Evolutionary conservation across 2,113 vertebrate genomes (phyloP).

Genomic region (Pelobates fuscus): DNA sequence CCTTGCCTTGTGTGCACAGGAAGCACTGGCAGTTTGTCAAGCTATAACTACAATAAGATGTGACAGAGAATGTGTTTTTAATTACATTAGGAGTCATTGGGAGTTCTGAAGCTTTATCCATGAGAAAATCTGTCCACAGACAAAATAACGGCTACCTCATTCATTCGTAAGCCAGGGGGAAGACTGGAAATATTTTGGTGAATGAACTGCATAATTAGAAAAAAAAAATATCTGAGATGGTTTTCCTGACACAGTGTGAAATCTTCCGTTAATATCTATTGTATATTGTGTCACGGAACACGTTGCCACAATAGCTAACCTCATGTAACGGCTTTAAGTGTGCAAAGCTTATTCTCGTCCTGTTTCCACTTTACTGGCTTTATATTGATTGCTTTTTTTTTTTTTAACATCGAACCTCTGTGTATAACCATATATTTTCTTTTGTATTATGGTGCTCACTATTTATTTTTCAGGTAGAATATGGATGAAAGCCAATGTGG

Average conservation of each 20-base stretch:
- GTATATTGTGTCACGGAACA: not conserved
- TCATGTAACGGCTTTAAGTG: too few species aligned
- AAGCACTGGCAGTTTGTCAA: not conserved
- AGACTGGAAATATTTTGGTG: not conserved
- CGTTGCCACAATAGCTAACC: not conserved
- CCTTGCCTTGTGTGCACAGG: not conserved
- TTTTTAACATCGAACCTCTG: too few species aligned
- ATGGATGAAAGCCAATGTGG: too few species aligned
- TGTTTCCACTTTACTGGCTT: too few species aligned
- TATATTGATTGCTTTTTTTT: too few species aligned
- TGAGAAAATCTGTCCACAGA: not conserved
- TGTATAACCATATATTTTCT: too few species aligned
- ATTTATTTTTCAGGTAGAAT: too few species aligned
- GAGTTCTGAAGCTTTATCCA: not conserved
- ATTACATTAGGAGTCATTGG: not conserved
- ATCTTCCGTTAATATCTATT: not conserved
- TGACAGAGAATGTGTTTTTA: conserved; percentile 5
- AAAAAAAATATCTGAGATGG: not conserved
- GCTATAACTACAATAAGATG: conserved; percentile 6
- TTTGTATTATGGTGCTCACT: too few species aligned
- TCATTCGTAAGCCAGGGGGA: not conserved
- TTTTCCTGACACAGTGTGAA: not conserved
- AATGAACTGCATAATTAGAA: not conserved
- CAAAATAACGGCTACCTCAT: not conserved
- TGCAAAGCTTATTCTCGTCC: too few species aligned